Conservation (phyloP, 2,797 vertebrate genomes). For the Chelidonichthys spinosus region DNA sequence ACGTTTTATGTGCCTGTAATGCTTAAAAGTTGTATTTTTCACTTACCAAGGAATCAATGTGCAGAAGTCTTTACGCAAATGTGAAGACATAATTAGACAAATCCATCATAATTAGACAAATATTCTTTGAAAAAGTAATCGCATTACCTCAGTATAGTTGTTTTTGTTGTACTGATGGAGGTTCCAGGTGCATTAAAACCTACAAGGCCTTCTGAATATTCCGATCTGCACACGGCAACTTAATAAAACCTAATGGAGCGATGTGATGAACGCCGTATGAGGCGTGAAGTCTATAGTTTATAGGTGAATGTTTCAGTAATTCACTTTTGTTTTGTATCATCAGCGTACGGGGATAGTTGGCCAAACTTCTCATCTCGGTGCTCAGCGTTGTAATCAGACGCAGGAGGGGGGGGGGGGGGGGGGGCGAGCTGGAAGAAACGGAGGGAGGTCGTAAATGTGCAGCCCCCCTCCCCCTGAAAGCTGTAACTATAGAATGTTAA, state of each 20-base stretch:
- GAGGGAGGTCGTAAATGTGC: no score
- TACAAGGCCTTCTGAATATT: background rate
- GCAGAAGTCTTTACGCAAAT: no score
- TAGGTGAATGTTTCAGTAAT: background rate
- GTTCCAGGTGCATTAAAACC: background rate
- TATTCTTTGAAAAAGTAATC: no score
- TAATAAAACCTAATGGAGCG: background rate
- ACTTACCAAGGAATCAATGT: no score
- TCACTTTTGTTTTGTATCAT: background rate
- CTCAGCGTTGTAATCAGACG: background rate
- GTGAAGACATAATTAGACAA: no score
- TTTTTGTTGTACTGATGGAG: background rate
- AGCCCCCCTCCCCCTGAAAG: conserved; percentile 35
- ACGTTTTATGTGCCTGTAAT: no score
- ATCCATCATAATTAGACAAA: background rate
- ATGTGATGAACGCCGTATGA: background rate
- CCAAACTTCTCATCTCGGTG: conserved; percentile 3
- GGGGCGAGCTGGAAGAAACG: background rate
- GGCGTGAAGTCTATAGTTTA: background rate
- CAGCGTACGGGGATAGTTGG: background rate
- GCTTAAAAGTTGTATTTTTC: no score
- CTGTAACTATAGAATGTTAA: conserved; percentile 36
- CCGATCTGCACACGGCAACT: background rate
- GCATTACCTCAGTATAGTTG: background rate
- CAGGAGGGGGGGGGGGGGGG: background rate